Evolutionary conservation across 2,797 vertebrate genomes (phyloP), one percentile per base, ranked within the genome.

Genomic region (Atherinosoma microstoma): DNA sequence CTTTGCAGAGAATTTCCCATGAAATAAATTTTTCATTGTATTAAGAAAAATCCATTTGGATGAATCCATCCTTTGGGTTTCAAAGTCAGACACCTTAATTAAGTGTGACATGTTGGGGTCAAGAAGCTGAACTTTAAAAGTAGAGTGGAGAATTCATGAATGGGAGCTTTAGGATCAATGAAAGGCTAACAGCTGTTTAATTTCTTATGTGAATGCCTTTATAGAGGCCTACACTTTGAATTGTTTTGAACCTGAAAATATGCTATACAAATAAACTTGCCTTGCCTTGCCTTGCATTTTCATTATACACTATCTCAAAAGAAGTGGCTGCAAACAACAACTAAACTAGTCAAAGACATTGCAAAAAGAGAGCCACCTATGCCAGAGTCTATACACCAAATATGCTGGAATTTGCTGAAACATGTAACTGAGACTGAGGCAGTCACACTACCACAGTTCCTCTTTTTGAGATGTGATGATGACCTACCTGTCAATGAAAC

Each of bases 11-110:
- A 70, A 42, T 75, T 65, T 76, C 32, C 38, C 77, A 70, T 74
- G 16, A 76, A 80, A 85, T 84, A 35, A 34, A 73, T 67, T 71
- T 82, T 82, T 79, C 34, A 76, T 78, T 76, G 58, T 76, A 83
- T 78, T 64, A 40, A 74, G 75, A 40, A 64, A 24, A 22, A 4
- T 73, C 72, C n/a, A 76, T 76, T 73, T 64, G 64, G 24, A 73
- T 54, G 45, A 77, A 80, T 72, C 35, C 18, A 16, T 80, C 65
- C 32, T 61, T 12, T 16, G 68, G 72, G 51, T 71, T 68, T 80
- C n/a, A 82, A 70, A 83, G 77, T 65, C 32, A 29, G 40, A 73
- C 56, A 69, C 38, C 34, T 67, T 64, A 81, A 84, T 83, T 73
- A 81, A 81, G 30, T 59, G 30, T 63, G 79, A 76, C 74, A 58